Conservation (phyloP, 2,113 vertebrate genomes). For the Candoia aspera region DNA sequence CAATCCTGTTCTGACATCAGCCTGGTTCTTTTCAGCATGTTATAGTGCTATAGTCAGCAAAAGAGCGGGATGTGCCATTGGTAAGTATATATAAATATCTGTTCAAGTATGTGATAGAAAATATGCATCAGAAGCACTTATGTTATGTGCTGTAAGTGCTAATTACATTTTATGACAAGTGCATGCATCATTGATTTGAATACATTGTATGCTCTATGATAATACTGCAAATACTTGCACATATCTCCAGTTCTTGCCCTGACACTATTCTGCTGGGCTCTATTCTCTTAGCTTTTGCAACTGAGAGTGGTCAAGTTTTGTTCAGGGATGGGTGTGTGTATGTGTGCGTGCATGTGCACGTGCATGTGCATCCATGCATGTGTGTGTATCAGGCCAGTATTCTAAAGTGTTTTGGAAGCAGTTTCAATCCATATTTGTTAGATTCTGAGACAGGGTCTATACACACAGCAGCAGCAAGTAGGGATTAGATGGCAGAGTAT, state of each 20-base stretch:
- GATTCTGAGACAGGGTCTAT: neutral
- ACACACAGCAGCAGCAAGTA: neutral
- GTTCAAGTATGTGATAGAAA: conserved; percentile 55
- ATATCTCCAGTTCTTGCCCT: conserved; percentile 63
- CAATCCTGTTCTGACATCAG: conserved; percentile 48
- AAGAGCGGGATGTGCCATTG: conserved; percentile 47
- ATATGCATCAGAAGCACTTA: conserved; percentile 60
- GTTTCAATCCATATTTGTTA: neutral
- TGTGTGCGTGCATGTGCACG: neutral
- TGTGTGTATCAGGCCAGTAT: neutral
- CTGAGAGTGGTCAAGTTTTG: neutral
- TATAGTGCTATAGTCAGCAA: conserved; percentile 57
- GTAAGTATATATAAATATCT: conserved; percentile 26
- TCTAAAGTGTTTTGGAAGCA: neutral
- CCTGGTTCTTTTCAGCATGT: conserved; percentile 52
- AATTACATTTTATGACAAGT: conserved; percentile 71
- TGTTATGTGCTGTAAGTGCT: conserved; percentile 53
- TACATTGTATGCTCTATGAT: conserved; percentile 50
- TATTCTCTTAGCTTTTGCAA: neutral
- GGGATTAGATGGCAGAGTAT: neutral
- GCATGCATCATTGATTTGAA: conserved; percentile 62
- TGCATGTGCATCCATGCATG: too few species aligned
- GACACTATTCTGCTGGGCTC: conserved; percentile 57
- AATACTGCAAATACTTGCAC: conserved; percentile 71
- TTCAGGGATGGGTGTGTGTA: neutral